Base-by-base conservation (phyloP, 2,888 invertebrate species). In the Pandemis cinnamomeana region DNA sequence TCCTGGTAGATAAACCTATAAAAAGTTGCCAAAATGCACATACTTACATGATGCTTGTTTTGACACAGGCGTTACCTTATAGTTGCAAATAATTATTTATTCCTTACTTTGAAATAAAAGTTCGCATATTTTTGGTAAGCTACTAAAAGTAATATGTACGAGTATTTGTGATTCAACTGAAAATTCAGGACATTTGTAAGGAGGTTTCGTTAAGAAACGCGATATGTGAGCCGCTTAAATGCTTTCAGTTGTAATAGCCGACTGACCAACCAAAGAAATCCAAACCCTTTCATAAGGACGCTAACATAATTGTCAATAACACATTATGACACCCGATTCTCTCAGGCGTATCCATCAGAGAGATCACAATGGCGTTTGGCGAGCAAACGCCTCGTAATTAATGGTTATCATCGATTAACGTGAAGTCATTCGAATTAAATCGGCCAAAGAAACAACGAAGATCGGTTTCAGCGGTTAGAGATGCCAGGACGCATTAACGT, bases 401-500 rank as follows among this genome's bases (percentile, higher is more conserved):
- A 73, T 53, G 60, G 20, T 60, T 61, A 70, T 70, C 58, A n/a
- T 27, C 66, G 73, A 61, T 70, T 72, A 73, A 70, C 73, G 60
- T 73, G 73, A 53, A 73, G 66, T 51, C 73, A 70, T 70, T 66
- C 69, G 60, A 51, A 60, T 60, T 70, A 66, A 70, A 73, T 66
- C 70, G 60, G 53, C 44, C 70, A 51, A 51, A 70, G 69, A 64
- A 73, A 70, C 20, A 62, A 27, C 62, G 60, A 51, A 7, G 44
- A 68, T 68, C 62, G 55, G 13, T 62, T 68, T 71, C 46, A 63
- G 64, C 66, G 60, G 42, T 70, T 61, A 70, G 42, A 53, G 60
- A 73, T 66, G 66, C 73, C 60, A 55, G 20, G 58, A 41, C 58
- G 70, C 51, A 51, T 46, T 78, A 75, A 79, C 80, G 87, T 86